phyloP scores from a whole-genome alignment of 1,140 invertebrate genomes.

The Charaxes varanes region DNA sequence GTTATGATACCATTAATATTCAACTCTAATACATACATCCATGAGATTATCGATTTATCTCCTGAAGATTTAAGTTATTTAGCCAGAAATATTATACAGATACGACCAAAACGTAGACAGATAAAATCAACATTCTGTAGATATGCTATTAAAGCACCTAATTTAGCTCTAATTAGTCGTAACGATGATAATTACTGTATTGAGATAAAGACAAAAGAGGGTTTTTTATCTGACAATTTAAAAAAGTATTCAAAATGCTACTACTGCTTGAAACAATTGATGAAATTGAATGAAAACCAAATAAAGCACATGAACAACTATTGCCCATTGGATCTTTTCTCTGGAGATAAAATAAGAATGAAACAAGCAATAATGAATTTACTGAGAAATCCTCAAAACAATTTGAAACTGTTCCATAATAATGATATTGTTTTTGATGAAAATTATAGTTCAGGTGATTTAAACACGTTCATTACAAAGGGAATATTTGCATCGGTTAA shows the following conservation, averaged over 20 bases:
- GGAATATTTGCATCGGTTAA: slow-evolving; percentile 29
- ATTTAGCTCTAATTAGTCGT: slow-evolving; percentile 48
- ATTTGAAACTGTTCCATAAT: slow-evolving; percentile 81
- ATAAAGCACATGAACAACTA: slow-evolving; percentile 75
- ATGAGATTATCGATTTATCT: slow-evolving; percentile 42
- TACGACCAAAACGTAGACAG: slow-evolving; percentile 46
- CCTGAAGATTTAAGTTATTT: slow-evolving; percentile 34
- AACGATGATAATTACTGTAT: slow-evolving; percentile 69
- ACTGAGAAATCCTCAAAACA: slow-evolving; percentile 81
- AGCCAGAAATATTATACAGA: slow-evolving; percentile 23
- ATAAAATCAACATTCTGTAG: slow-evolving; percentile 41
- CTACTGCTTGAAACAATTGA: slow-evolving; percentile 82
- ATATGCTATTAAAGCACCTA: slow-evolving; percentile 53
- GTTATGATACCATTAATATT: slow-evolving; percentile 53
- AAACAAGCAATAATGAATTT: slow-evolving; percentile 76
- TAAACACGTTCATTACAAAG: slow-evolving; percentile 30
- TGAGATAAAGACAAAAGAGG: slow-evolving; percentile 87
- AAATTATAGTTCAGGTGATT: slow-evolving; percentile 24
- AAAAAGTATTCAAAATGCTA: slow-evolving; percentile 75
- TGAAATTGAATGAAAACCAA: slow-evolving; percentile 75
- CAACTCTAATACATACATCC: slow-evolving; percentile 19
- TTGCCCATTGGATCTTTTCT: slow-evolving; percentile 85
- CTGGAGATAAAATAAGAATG: slow-evolving; percentile 77
- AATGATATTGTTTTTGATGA: slow-evolving; percentile 76
- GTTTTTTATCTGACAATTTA: slow-evolving; percentile 75